These are phyloP conservation scores for Corvus moneduloides DNA, from an alignment of 2,113 vertebrate genomes.

Conservation along the genomic window DNA sequence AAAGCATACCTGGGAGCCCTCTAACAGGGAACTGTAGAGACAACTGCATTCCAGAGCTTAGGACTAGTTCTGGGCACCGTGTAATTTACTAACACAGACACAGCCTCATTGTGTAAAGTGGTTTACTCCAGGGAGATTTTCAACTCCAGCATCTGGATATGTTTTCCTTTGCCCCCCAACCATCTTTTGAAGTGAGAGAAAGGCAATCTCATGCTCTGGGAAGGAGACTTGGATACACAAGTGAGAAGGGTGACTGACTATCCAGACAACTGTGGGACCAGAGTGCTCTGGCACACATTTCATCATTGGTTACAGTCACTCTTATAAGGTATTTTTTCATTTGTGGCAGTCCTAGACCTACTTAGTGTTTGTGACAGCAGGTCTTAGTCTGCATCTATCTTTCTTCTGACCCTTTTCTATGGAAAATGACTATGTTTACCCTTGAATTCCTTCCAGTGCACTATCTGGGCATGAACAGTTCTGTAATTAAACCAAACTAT, in stretches of 20 bases:
- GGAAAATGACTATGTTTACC: constrained; percentile 53
- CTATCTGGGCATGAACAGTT: constrained; percentile 31
- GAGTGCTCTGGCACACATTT: background rate
- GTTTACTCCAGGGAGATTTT: background rate
- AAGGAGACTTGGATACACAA: background rate
- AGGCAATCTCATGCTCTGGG: background rate
- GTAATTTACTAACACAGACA: background rate
- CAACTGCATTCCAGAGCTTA: background rate
- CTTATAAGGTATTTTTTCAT: background rate
- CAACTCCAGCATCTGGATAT: background rate
- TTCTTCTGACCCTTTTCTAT: constrained; percentile 45
- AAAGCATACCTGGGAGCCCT: background rate
- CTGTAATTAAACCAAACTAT: constrained; percentile 59
- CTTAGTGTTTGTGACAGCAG: background rate
- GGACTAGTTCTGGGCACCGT: background rate
- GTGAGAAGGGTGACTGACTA: background rate
- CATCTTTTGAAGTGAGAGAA: background rate
- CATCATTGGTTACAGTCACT: background rate
- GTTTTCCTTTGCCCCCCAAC: background rate
- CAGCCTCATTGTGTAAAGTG: background rate
- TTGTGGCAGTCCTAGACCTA: background rate
- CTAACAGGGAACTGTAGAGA: background rate
- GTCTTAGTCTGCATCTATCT: constrained; percentile 31
- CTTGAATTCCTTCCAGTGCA: constrained; percentile 33
- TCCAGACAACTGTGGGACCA: background rate